phyloP scores from a whole-genome alignment of 2,113 vertebrate species.

The Genyomyrus donnyi region DNA sequence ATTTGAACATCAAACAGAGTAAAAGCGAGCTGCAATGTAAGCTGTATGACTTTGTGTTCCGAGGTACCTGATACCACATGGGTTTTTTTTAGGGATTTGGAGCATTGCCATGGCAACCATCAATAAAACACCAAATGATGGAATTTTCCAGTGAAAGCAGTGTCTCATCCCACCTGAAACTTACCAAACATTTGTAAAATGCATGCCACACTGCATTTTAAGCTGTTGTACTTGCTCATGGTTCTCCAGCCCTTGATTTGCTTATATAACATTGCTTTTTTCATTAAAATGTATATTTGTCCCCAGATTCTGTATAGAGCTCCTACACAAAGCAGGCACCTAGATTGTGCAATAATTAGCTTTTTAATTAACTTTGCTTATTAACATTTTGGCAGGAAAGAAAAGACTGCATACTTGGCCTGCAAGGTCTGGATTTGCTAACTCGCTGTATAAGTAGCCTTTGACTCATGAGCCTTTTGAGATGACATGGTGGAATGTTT shows the following conservation, averaged over 20 bases:
- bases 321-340: not conserved
- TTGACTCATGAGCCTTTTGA: not conserved
- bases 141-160: not conserved
- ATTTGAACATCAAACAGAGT: not conserved
- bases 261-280: not conserved
- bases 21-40: not conserved
- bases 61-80: not conserved
- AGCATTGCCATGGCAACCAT: not conserved
- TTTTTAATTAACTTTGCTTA: constrained; percentile 2
- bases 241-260: not conserved
- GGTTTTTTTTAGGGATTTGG: not conserved
- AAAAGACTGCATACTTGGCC: not conserved
- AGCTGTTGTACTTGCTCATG: not conserved
- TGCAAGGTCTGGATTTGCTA: not conserved
- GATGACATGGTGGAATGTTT: constrained; percentile 8
- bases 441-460: not conserved
- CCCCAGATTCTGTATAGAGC: not conserved
- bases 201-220: not conserved
- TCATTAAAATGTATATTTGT: not conserved
- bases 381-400: not conserved
- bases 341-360: not conserved
- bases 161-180: not conserved
- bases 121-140: not conserved
- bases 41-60: not conserved
- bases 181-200: not conserved